Conservation (phyloP, 2,113 vertebrate genomes). For the Psophia crepitans region DNA sequence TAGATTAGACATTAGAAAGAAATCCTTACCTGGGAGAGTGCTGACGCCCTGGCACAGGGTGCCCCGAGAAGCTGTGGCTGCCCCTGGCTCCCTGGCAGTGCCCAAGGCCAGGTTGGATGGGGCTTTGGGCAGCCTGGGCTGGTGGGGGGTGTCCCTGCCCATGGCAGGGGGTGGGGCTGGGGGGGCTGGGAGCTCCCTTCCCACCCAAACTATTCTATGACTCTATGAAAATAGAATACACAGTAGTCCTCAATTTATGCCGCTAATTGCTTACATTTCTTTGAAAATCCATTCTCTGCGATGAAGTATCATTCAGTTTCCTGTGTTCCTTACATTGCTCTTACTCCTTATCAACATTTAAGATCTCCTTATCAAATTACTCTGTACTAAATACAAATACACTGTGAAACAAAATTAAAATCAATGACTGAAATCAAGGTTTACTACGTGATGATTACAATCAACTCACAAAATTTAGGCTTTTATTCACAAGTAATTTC, state of each 20-base stretch:
- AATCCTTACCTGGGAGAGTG: no score
- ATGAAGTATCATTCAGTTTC: neutral
- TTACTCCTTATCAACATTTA: neutral
- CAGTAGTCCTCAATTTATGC: neutral
- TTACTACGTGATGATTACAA: neutral
- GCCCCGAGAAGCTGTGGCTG: no score
- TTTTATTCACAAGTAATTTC: neutral
- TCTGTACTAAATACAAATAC: neutral
- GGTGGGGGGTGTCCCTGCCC: no score
- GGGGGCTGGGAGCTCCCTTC: no score
- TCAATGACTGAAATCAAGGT: neutral
- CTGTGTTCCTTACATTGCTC: neutral
- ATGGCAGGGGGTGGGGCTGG: no score
- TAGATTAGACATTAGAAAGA: no score
- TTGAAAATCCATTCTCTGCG: neutral
- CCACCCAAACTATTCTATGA: no score
- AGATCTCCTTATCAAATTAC: neutral
- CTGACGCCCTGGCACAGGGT: no score
- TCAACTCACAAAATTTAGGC: neutral
- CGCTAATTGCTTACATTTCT: neutral
- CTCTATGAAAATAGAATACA: neutral
- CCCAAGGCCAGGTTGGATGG: no score
- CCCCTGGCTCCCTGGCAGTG: no score
- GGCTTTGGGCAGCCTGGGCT: no score
- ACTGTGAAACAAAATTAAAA: neutral